A percentile compares a stretch with the other conserved stretches of the same genome.
Evolutionary conservation across 2,797 vertebrate species (phyloP).

Genomic region (Crypturellus tataupa): DNA sequence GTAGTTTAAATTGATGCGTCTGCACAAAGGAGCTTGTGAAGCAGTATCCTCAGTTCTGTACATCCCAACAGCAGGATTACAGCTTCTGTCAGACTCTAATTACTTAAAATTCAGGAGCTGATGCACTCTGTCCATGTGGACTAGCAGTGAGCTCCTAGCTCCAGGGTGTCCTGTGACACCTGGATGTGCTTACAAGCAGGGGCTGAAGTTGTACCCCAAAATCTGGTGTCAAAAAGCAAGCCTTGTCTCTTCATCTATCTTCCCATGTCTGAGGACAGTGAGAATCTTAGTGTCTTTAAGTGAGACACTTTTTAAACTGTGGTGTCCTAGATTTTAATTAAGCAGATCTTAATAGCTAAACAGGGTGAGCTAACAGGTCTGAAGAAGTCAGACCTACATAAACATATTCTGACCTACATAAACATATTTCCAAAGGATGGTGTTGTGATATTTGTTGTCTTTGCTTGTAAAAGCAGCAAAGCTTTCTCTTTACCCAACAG

Average conservation of each 20-base stretch:
- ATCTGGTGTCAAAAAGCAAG: neutral
- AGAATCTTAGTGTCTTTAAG: neutral
- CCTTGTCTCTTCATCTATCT: neutral
- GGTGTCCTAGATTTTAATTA: neutral
- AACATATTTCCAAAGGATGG: neutral
- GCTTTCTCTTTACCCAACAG: constrained; percentile 29
- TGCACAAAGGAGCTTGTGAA: neutral
- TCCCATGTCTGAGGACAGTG: neutral
- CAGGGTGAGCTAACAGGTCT: neutral
- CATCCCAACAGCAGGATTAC: neutral
- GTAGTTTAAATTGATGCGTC: neutral
- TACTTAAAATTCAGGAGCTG: neutral
- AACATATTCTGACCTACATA: neutral
- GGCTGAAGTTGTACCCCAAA: neutral
- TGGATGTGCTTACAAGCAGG: neutral
- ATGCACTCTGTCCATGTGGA: neutral
- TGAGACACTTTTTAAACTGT: neutral
- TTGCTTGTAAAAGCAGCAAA: constrained; percentile 23
- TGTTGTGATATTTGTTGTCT: constrained; percentile 6
- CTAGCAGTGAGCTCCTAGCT: neutral
- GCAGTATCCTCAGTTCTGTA: neutral
- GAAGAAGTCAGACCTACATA: no score
- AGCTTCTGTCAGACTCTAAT: neutral
- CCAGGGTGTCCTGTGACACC: neutral
- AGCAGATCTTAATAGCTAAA: neutral